A percentile compares a stretch with the other conserved stretches of the same genome.
phyloP scores from a whole-genome alignment of 2,113 vertebrate genomes.

The Oreotrochilus melanogaster region DNA sequence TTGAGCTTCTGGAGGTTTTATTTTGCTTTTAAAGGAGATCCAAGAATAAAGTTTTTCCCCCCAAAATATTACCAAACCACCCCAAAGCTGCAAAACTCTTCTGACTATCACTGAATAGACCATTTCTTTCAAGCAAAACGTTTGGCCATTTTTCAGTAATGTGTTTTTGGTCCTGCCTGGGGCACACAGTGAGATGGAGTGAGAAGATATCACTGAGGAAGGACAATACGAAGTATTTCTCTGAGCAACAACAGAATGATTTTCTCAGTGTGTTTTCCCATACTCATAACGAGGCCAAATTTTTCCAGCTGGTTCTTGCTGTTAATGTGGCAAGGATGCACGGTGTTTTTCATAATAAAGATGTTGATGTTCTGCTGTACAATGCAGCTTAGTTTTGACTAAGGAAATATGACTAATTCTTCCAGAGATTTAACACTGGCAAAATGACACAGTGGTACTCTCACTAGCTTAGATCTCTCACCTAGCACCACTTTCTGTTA shows the following conservation, averaged over 20 bases:
- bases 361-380: slow-evolving; percentile 6
- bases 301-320: slow-evolving; percentile 12
- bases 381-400: slow-evolving; percentile 17
- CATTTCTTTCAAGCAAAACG: background rate
- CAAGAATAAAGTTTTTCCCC: background rate
- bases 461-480: background rate
- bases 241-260: background rate
- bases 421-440: background rate
- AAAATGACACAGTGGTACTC: background rate
- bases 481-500: background rate
- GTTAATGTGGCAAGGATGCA: background rate
- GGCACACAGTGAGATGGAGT: background rate
- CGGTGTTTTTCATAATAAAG: slow-evolving; percentile 35
- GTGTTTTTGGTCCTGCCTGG: background rate
- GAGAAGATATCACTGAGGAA: background rate
- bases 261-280: background rate
- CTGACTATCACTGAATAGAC: background rate
- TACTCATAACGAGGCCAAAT: background rate
- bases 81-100: background rate
- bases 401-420: background rate
- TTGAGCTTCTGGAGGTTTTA: background rate
- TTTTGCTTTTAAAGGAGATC: background rate
- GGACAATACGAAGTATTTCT: background rate
- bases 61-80: background rate
- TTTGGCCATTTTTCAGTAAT: background rate